phyloP scores from a whole-genome alignment of 1,140 invertebrate genomes.

The Theocolax elegans region DNA sequence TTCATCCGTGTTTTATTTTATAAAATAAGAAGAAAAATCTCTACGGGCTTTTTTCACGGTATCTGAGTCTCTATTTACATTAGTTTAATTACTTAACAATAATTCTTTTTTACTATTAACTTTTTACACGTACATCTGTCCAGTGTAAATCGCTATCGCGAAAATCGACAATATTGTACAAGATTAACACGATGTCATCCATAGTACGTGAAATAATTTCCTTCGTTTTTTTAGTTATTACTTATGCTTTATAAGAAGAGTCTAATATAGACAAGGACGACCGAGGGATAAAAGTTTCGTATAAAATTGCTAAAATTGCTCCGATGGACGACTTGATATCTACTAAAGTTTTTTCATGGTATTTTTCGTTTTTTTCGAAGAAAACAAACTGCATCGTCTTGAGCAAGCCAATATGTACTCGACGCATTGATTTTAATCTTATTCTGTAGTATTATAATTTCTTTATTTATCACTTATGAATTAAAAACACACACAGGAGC shows the following conservation, averaged over 20 bases:
- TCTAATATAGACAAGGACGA: slow-evolving; percentile 47
- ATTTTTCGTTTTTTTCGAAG: slow-evolving; percentile 16
- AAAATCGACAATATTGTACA: slow-evolving; percentile 29
- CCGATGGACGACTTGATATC: slow-evolving; percentile 54
- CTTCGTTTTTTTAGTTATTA: slow-evolving; percentile 17
- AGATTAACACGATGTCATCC: slow-evolving; percentile 7
- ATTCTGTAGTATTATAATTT: slow-evolving; percentile 26
- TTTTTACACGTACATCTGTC: slow-evolving; percentile 30
- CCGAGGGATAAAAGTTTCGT: slow-evolving; percentile 58
- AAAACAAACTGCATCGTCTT: slow-evolving; percentile 35
- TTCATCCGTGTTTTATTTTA: background rate
- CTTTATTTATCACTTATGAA: slow-evolving; percentile 22
- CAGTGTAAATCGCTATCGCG: background rate
- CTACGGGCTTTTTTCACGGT: background rate
- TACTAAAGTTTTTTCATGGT: slow-evolving; percentile 20
- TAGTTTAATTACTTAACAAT: slow-evolving; percentile 26
- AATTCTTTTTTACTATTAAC: slow-evolving; percentile 25
- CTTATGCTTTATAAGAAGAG: slow-evolving; percentile 40
- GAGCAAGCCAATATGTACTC: slow-evolving; percentile 28
- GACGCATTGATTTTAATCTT: background rate
- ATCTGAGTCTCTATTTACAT: slow-evolving; percentile 38
- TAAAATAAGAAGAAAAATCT: slow-evolving; percentile 18
- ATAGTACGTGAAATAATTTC: slow-evolving; percentile 17
- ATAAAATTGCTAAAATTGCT: slow-evolving; percentile 63
- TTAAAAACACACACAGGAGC: slow-evolving; percentile 53